Conservation (phyloP, 2,888 invertebrate genomes). For the Hydroisotoma schaefferi region DNA sequence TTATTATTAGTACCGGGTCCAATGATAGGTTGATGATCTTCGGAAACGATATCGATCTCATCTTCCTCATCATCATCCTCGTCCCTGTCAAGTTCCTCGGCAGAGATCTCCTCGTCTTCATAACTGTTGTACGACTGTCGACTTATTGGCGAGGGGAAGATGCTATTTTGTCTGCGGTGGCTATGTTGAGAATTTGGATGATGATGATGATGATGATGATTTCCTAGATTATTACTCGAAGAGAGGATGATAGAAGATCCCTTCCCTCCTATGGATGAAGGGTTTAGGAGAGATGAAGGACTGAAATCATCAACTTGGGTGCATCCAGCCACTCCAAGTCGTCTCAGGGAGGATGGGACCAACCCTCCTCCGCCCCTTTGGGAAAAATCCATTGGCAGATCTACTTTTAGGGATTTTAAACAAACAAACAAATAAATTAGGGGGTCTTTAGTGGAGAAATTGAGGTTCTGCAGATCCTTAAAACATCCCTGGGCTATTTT, state of each 20-base stretch:
- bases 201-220: too few species aligned
- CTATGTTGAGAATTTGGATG: too few species aligned
- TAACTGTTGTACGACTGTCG: background rate
- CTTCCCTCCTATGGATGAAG: too few species aligned
- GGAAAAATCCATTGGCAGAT: constrained; percentile 9
- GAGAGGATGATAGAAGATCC: too few species aligned
- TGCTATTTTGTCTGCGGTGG: background rate
- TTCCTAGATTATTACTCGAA: too few species aligned
- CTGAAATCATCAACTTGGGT: background rate
- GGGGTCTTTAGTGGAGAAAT: too few species aligned
- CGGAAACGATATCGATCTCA: constrained; percentile 8
- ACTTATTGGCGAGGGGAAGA: background rate
- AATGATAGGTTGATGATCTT: too few species aligned
- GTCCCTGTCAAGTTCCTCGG: background rate
- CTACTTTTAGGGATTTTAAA: too few species aligned
- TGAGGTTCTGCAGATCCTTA: too few species aligned
- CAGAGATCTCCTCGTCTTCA: constrained; percentile 4
- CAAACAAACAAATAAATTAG: too few species aligned
- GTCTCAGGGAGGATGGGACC: background rate
- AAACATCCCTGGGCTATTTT: too few species aligned
- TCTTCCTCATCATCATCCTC: constrained; percentile 10
- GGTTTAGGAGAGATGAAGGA: background rate
- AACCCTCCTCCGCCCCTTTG: constrained; percentile 8
- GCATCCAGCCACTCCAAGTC: background rate
- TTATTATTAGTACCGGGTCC: too few species aligned